Percentiles rank a stretch among this genome's conserved stretches.
These are phyloP conservation scores for Anoura caudifer DNA, from an alignment of 2,113 vertebrate species.

Conservation along the genomic window DNA sequence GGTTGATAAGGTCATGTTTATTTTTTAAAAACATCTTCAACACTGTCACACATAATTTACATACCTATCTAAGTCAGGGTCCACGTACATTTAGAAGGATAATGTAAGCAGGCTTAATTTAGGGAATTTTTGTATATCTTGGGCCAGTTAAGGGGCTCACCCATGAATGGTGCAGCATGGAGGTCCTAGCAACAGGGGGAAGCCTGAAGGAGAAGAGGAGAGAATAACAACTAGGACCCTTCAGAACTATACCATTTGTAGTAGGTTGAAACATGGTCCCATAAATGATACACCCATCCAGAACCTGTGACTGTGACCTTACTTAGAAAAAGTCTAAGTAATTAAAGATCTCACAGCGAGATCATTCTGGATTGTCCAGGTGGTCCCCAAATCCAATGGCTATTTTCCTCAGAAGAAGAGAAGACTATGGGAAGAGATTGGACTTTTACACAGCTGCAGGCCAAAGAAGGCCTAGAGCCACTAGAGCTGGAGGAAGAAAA, in stretches of 20 bases:
- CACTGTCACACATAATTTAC: not conserved
- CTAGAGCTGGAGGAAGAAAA: not conserved
- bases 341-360: not conserved
- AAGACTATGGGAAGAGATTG: not conserved
- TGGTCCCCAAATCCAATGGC: not conserved
- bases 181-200: not conserved
- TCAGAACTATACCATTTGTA: not conserved
- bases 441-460: not conserved
- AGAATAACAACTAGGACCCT: accelerated
- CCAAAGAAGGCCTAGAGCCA: not conserved
- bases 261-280: not conserved
- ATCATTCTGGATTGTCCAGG: not conserved
- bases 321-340: not conserved
- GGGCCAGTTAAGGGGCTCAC: not conserved
- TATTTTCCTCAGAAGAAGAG: not conserved
- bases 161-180: not conserved
- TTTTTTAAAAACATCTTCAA: not conserved
- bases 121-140: not conserved
- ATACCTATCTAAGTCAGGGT: not conserved
- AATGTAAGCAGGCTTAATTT: not conserved
- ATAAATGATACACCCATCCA: not conserved
- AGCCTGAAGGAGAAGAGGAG: not conserved
- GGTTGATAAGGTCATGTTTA: not conserved
- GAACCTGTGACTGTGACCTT: not conserved
- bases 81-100: not conserved